Base-by-base conservation (phyloP, 2,113 vertebrate species). In the Argyrosomus japonicus region DNA sequence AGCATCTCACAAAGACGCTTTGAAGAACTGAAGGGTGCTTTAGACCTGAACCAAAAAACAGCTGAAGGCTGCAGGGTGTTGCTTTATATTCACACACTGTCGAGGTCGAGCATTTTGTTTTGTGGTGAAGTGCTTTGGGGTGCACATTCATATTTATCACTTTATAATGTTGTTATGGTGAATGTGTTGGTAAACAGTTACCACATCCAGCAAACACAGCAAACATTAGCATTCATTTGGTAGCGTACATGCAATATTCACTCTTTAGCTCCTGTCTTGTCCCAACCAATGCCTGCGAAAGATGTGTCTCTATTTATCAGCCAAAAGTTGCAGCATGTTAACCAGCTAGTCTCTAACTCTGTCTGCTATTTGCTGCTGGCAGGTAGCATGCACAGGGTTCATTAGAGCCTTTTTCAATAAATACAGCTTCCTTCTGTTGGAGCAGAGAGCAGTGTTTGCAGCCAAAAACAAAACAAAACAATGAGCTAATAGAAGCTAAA, bases 1-100 rank as follows among this genome's bases (percentile, higher is more conserved):
- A 83, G 81, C 70, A 23, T 78, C 57, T 86, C 82, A 27, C 6
- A 6, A 45, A 63, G 63, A 50, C 65, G 57, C 79, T 80, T 74
- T 74, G 43, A 65, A 79, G 78, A 73, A 79, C 11, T 79, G 73
- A 60, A 63, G 29, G 57, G 45, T 48, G 61, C 65, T 82, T 69
- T 57, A 75, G 56, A 75, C 51, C 57, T 45, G 36, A 71, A 81
- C 61, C 67, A 64, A 71, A 81, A 48, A 6, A 40, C 36, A 69
- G n/a, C 75, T 67, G 36, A 60, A 14, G 23, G 47, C 57, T 27
- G 29, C 69, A 57, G 61, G 45, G 27, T 63, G 43, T 23, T 23
- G n/a, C 40, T 21, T 10, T 51, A 3, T 63, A 65, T 63, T 32
- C 62, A 58, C 11, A 3, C n/a, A 57, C 14, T 10, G 27, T 13